Conservation (phyloP, 1,140 invertebrate genomes). For the Eumaeus atala region DNA sequence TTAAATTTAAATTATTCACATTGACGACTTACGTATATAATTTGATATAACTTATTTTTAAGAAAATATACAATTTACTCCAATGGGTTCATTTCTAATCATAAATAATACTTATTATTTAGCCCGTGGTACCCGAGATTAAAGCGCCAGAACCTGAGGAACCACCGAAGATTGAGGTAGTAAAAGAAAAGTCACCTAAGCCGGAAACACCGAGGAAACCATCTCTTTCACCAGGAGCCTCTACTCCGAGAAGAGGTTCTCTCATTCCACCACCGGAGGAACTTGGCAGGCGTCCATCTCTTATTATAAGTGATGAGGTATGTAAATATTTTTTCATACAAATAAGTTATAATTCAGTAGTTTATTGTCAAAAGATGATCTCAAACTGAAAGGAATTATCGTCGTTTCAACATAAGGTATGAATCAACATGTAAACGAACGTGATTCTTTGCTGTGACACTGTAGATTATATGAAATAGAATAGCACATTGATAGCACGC, state of each 20-base stretch:
- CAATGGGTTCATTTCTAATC: no score
- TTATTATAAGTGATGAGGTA: constrained; percentile 96
- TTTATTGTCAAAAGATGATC: constrained; percentile 19
- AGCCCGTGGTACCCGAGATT: constrained; percentile 80
- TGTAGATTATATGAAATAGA: constrained; percentile 36
- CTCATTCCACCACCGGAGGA: constrained; percentile 89
- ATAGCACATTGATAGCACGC: constrained; percentile 28
- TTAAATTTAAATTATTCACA: no score
- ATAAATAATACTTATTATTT: constrained; percentile 18
- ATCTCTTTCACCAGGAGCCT: constrained; percentile 82
- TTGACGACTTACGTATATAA: no score
- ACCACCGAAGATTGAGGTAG: constrained; percentile 88
- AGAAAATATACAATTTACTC: no score
- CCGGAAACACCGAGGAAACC: constrained; percentile 80
- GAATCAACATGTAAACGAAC: constrained; percentile 35
- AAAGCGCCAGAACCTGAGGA: constrained; percentile 78
- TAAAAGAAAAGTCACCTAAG: constrained; percentile 83
- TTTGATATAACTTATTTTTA: no score
- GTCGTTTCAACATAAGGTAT: constrained; percentile 45
- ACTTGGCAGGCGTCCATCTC: constrained; percentile 87
- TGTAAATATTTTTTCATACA: constrained; percentile 29
- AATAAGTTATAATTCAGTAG: constrained; percentile 17
- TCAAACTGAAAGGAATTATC: constrained; percentile 17
- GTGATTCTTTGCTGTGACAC: constrained; percentile 42
- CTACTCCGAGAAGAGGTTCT: constrained; percentile 82